Percentiles rank a stretch among this genome's conserved stretches.
Evolutionary conservation across 2,888 invertebrate genomes (phyloP).

Genomic region (Cryptops parisi): DNA sequence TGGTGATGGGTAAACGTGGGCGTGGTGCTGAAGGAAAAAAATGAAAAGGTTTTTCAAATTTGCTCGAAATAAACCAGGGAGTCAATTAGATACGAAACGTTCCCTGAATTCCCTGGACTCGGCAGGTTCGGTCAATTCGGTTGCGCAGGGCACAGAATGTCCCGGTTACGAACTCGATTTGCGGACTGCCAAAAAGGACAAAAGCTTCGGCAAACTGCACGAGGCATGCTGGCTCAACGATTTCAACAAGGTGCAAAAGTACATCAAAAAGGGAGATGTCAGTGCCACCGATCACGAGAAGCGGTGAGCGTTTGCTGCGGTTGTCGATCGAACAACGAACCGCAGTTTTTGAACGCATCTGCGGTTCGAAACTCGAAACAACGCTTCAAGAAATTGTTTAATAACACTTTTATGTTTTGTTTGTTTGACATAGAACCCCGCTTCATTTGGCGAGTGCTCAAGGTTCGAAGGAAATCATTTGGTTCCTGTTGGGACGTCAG

Average conservation of each 20-base stretch:
- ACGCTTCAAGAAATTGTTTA: too few relatives aligned
- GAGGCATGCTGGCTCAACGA: background rate
- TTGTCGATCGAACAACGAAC: too few relatives aligned
- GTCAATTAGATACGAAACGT: background rate
- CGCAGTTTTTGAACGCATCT: too few relatives aligned
- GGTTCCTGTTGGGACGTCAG: conserved; percentile 9
- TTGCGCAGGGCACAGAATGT: background rate
- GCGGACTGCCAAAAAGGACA: conserved; percentile 3
- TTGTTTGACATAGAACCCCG: conserved; percentile 9
- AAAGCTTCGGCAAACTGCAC: conserved; percentile 7
- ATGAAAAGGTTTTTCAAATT: conserved; percentile 9
- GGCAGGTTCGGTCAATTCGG: background rate
- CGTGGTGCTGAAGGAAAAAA: too few relatives aligned
- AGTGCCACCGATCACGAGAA: background rate
- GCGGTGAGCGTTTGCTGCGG: background rate
- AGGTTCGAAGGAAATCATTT: conserved; percentile 13
- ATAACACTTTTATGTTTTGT: too few relatives aligned
- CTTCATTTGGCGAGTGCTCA: conserved; percentile 14
- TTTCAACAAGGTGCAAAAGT: conserved; percentile 7
- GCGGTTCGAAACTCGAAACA: too few relatives aligned
- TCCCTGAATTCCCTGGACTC: conserved; percentile 5
- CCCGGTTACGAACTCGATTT: conserved; percentile 7
- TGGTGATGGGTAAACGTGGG: too few relatives aligned
- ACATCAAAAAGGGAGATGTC: conserved; percentile 6
- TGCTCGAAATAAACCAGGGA: conserved; percentile 3